Conservation (phyloP, 2,797 vertebrate species). For the Helarctos malayanus region DNA sequence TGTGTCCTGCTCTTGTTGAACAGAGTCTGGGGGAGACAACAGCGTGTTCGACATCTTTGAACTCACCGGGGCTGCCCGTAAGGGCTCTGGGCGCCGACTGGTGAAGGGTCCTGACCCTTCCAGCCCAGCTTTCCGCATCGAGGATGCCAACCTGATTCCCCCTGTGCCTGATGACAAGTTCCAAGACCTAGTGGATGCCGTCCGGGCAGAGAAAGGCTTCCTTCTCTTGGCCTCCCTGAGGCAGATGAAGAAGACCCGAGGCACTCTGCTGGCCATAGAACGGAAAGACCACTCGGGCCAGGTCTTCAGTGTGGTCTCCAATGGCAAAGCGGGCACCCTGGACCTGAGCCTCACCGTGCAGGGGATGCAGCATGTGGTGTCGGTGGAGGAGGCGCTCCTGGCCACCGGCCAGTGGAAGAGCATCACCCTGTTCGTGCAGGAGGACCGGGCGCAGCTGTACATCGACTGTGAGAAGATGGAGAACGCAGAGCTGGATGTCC, state of each 20-base stretch:
- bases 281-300: conserved; percentile 94
- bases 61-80: conserved; percentile 91
- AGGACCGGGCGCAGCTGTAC: conserved; percentile 96
- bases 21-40: conserved; percentile 92
- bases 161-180: conserved; percentile 94
- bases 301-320: conserved; percentile 96
- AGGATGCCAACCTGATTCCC: conserved; percentile 96
- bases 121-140: conserved; percentile 96
- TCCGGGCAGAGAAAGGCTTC: conserved; percentile 96
- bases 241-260: conserved; percentile 94
- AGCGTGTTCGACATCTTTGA: conserved; percentile 97
- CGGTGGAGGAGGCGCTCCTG: conserved; percentile 95
- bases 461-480: conserved; percentile 98
- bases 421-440: conserved; percentile 97
- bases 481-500: conserved; percentile 94
- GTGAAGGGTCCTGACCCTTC: conserved; percentile 95
- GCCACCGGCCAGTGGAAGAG: conserved; percentile 97
- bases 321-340: conserved; percentile 95
- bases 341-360: conserved; percentile 94
- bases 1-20: background rate
- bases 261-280: conserved; percentile 95
- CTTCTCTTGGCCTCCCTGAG: conserved; percentile 96
- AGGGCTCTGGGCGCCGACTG: conserved; percentile 92
- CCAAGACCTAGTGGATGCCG: conserved; percentile 97
- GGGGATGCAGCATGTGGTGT: conserved; percentile 94